These are phyloP conservation scores for Tiliqua scincoides DNA, from an alignment of 2,113 vertebrate species.

Conservation along the genomic window DNA sequence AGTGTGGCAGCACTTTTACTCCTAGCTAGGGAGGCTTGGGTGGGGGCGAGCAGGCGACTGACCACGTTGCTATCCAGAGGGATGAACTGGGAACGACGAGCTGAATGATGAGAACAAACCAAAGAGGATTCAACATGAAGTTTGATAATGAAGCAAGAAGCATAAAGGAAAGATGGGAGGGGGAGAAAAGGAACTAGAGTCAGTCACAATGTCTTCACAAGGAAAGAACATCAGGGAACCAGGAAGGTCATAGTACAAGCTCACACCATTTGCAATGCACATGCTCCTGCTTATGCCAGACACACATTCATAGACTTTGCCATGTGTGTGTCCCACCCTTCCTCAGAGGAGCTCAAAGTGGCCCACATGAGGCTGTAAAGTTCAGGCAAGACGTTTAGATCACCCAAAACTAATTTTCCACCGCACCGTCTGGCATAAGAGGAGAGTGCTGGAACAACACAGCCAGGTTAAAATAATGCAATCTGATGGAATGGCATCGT, in stretches of 20 bases:
- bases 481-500: constrained; percentile 13
- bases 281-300: not conserved
- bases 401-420: not conserved
- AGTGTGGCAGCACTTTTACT: constrained; percentile 90
- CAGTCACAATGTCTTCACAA: constrained; percentile 28
- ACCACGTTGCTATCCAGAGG: constrained; percentile 86
- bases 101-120: constrained; percentile 80
- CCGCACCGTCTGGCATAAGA: constrained; percentile 11
- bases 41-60: constrained; percentile 89
- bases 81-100: constrained; percentile 79
- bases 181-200: constrained; percentile 2
- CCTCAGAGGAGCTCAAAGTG: not conserved
- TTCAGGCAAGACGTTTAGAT: not conserved
- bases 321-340: not conserved
- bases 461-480: constrained; percentile 31
- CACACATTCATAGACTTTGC: not conserved
- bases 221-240: constrained; percentile 10
- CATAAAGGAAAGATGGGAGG: constrained; percentile 36
- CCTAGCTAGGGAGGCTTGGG: constrained; percentile 92
- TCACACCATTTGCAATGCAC: not conserved
- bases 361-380: not conserved
- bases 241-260: constrained; percentile 5
- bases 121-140: constrained; percentile 71
- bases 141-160: constrained; percentile 55
- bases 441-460: constrained; percentile 27